Evolutionary conservation across 2,797 vertebrate genomes (phyloP), one percentile per base, ranked within the genome.

Genomic region (Dicrostonyx torquatus): DNA sequence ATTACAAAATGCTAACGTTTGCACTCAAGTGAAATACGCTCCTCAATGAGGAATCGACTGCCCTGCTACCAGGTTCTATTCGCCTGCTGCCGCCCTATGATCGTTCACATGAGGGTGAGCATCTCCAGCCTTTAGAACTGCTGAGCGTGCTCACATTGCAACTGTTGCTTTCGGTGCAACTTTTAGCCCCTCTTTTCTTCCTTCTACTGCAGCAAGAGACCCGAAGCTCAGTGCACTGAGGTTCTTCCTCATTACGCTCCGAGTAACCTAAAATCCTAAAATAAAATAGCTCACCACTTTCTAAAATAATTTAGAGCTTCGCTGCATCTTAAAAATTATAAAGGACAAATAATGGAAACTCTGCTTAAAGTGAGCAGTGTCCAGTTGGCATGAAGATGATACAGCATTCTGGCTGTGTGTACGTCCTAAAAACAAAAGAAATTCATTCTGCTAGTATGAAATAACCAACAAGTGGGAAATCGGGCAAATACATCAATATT

Each of bases 381-480:
- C 26, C n/a, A 31, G 84, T 10, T 31, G 37, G 15, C 31, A 14
- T 73, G 50, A 78, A 75, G 31, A 75, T 5, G 45, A 53, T 5
- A 3, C 5, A 40, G 9, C 31, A 64, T 86, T 78, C 15, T 78
- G 62, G 24, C 48, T 75, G 82, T 55, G 76, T 3, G 14, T 48
- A 62, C 70, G 50, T 73, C 80, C 70, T 66, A 72, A 87, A 95
- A 86, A 92, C 2, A 60, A 60, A 75, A 62, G 58, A 26, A 29
- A 50, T 48, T 89, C 48, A 50, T 91, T 73, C 82, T 85, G 87
- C 13, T 68, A 73, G 40, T 87, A 79, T 50, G 72, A 92, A 68
- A 83, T 50, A 84, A 64, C 58, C 18, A 89, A 85, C 62, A 85
- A 87, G 87, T 64, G 22, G 18, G n/a, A 72, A 95, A 91, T 76